phyloP scores from a whole-genome alignment of 2,113 vertebrate genomes.

The Cynoglossus semilaevis region DNA sequence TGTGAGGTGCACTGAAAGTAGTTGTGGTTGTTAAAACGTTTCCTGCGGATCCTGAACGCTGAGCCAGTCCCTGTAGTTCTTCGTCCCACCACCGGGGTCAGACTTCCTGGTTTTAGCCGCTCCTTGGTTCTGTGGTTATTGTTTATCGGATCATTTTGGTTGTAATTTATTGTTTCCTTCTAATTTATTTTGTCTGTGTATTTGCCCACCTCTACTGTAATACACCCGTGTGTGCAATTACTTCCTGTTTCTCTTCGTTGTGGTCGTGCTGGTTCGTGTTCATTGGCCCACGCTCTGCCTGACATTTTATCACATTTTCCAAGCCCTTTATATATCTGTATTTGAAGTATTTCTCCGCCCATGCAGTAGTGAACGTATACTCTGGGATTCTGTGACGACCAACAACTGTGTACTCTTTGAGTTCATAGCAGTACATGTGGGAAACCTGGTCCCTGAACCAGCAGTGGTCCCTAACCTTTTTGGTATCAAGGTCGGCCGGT shows the following conservation, averaged over 20 bases:
- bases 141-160: slow-evolving; percentile 51
- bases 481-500: slow-evolving; percentile 4
- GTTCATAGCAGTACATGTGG: slow-evolving; percentile 1
- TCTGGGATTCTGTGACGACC: slow-evolving; percentile 12
- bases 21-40: slow-evolving; percentile 66
- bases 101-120: slow-evolving; percentile 47
- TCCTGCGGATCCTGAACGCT: slow-evolving; percentile 82
- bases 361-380: background rate
- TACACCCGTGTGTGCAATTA: slow-evolving; percentile 76
- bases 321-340: background rate
- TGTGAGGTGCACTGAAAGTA: slow-evolving; percentile 69
- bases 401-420: slow-evolving; percentile 4
- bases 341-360: slow-evolving; percentile 2
- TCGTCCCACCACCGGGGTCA: slow-evolving; percentile 43
- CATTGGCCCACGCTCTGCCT: slow-evolving; percentile 24
- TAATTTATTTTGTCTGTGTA: slow-evolving; percentile 72
- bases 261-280: slow-evolving; percentile 42
- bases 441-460: slow-evolving; percentile 4
- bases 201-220: slow-evolving; percentile 77
- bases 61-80: slow-evolving; percentile 75
- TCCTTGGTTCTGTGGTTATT: slow-evolving; percentile 52
- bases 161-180: slow-evolving; percentile 65
- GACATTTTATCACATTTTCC: slow-evolving; percentile 1
- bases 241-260: slow-evolving; percentile 29
- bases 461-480: background rate